Conservation (phyloP, 2,113 vertebrate species). For the Balaeniceps rex region DNA sequence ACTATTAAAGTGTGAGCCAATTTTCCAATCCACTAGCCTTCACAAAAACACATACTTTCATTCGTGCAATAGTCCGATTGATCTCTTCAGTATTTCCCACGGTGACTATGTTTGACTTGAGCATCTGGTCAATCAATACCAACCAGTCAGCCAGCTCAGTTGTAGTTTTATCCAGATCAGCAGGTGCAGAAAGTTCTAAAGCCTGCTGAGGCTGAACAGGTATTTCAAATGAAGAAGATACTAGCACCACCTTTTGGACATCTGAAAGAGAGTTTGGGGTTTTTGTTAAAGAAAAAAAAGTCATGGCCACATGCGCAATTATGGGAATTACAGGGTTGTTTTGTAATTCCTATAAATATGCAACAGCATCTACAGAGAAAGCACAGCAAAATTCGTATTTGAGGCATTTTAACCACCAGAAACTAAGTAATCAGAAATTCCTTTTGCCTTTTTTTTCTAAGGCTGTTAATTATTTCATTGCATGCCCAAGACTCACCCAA, state of each 20-base stretch:
- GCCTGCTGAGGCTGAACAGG: slow-evolving; percentile 66
- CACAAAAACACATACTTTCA: slow-evolving; percentile 80
- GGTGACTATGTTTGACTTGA: slow-evolving; percentile 95
- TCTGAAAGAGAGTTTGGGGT: slow-evolving; percentile 50
- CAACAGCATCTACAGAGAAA: background rate
- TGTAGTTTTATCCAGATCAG: slow-evolving; percentile 90
- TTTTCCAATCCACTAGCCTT: background rate
- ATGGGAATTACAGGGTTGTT: fast-evolving
- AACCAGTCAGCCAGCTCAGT: slow-evolving; percentile 94
- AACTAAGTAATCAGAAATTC: background rate
- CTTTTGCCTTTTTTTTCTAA: background rate
- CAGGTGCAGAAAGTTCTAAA: slow-evolving; percentile 78
- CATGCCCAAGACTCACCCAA: background rate
- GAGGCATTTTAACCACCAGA: background rate
- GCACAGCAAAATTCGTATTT: background rate
- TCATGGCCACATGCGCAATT: background rate
- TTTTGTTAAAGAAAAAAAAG: background rate
- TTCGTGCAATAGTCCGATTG: slow-evolving; percentile 85
- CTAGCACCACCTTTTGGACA: slow-evolving; percentile 76
- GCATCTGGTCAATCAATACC: slow-evolving; percentile 92
- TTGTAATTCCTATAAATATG: background rate
- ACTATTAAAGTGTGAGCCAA: background rate
- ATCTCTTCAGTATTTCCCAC: slow-evolving; percentile 93
- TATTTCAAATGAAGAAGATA: slow-evolving; percentile 73
- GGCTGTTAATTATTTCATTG: background rate